These are phyloP conservation scores for Varanus komodoensis DNA, from an alignment of 2,113 vertebrate species.

Conservation along the genomic window DNA sequence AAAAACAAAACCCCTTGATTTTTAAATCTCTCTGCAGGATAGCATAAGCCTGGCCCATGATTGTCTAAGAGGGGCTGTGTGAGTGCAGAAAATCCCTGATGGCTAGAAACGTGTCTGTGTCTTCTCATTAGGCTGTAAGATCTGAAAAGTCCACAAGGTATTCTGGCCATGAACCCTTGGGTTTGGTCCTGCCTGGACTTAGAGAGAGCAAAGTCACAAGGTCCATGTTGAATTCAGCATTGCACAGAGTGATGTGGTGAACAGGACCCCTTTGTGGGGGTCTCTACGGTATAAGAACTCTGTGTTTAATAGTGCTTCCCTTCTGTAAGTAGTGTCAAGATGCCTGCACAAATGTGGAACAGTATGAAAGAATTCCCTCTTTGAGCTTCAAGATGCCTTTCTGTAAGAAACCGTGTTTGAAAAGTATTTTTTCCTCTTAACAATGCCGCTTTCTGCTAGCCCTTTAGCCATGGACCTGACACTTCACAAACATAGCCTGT, in stretches of 20 bases:
- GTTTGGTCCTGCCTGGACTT: neutral
- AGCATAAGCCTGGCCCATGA: neutral
- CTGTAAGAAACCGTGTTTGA: neutral
- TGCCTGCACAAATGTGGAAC: neutral
- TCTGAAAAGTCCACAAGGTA: neutral
- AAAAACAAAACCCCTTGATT: constrained; percentile 55
- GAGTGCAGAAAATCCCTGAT: constrained; percentile 22
- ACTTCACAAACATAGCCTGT: neutral
- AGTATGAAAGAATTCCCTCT: neutral
- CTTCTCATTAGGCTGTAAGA: constrained; percentile 15
- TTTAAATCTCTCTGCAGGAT: constrained; percentile 28
- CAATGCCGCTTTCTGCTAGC: constrained; percentile 17
- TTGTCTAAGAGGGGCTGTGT: neutral
- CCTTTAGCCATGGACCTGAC: constrained; percentile 20
- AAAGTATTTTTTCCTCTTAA: neutral
- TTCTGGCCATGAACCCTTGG: neutral
- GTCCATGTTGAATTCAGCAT: neutral
- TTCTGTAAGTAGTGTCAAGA: neutral
- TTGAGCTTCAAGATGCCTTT: neutral
- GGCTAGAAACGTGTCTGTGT: neutral
- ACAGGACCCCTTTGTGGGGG: constrained; percentile 9
- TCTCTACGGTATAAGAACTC: neutral
- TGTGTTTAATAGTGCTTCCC: constrained; percentile 5
- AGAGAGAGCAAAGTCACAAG: neutral
- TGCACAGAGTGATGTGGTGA: neutral